A percentile compares a stretch with the other conserved stretches of the same genome.
phyloP scores from a whole-genome alignment of 2,113 vertebrate genomes.

The Lipophrys pholis region DNA sequence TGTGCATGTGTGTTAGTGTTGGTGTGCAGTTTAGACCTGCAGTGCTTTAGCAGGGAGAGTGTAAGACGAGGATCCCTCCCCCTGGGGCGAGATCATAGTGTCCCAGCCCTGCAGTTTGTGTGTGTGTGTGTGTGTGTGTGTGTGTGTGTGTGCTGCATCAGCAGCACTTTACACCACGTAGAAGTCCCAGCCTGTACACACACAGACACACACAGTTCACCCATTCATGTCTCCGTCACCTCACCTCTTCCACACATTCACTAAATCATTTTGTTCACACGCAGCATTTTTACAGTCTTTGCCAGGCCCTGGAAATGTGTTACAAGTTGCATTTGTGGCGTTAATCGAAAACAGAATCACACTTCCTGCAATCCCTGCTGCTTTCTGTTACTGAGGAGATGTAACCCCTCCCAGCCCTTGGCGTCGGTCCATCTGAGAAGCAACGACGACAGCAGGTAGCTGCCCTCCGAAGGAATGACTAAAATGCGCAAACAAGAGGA shows the following conservation, averaged over 20 bases:
- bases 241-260: neutral
- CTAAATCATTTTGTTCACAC: constrained; percentile 19
- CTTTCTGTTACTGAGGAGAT: constrained; percentile 5
- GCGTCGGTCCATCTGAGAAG: constrained; percentile 11
- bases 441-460: constrained; percentile 7
- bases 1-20: neutral
- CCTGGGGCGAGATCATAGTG: constrained; percentile 52
- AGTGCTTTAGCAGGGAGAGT: constrained; percentile 53
- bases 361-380: neutral
- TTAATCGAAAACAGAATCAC: neutral
- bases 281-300: neutral
- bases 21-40: neutral
- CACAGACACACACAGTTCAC: neutral
- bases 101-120: constrained; percentile 33
- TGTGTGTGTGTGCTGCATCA: constrained; percentile 47
- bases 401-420: constrained; percentile 23
- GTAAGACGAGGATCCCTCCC: constrained; percentile 55
- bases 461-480: neutral
- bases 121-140: constrained; percentile 19
- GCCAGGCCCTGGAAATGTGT: neutral
- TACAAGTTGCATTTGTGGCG: neutral
- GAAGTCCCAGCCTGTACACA: constrained; percentile 28
- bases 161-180: constrained; percentile 52
- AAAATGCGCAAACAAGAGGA: neutral
- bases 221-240: constrained; percentile 28